Percentiles rank a stretch among this genome's conserved stretches.
Evolutionary conservation across 2,113 vertebrate genomes (phyloP).

Genomic region (Menidia beryllina): DNA sequence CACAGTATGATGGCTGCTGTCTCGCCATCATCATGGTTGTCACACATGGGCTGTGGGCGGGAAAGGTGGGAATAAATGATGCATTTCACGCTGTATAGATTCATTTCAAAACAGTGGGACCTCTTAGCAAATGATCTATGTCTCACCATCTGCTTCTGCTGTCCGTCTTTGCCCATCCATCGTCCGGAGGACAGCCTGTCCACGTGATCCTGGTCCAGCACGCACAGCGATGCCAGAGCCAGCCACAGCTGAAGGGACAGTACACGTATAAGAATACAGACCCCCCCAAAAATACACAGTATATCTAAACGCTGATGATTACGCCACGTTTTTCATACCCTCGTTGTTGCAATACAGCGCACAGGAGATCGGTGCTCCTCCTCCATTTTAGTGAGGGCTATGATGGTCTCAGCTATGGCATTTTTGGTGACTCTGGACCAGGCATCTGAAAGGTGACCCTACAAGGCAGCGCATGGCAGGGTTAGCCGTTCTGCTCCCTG

Average conservation of each 20-base stretch:
- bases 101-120: not conserved
- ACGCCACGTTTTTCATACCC: conserved; percentile 77
- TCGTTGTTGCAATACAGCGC: conserved; percentile 96
- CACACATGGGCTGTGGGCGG: conserved; percentile 92
- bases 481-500: not conserved
- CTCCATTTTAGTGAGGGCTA: conserved; percentile 99
- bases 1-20: conserved; percentile 98
- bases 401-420: conserved; percentile 98
- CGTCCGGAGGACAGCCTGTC: conserved; percentile 96
- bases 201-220: conserved; percentile 98
- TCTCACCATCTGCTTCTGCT: conserved; percentile 98
- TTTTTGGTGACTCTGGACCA: conserved; percentile 99
- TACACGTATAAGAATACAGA: not conserved
- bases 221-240: conserved; percentile 95
- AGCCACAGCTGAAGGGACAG: conserved; percentile 90
- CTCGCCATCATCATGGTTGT: conserved; percentile 98
- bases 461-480: not conserved
- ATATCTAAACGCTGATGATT: not conserved
- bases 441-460: conserved; percentile 97
- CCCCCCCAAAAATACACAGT: not conserved
- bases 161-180: conserved; percentile 99
- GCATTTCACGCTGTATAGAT: not conserved
- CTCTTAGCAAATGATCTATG: not conserved
- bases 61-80: not conserved
- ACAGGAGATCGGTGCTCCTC: conserved; percentile 96